Conservation (phyloP, 2,888 invertebrate species). For the Epirrhoe alternata region DNA sequence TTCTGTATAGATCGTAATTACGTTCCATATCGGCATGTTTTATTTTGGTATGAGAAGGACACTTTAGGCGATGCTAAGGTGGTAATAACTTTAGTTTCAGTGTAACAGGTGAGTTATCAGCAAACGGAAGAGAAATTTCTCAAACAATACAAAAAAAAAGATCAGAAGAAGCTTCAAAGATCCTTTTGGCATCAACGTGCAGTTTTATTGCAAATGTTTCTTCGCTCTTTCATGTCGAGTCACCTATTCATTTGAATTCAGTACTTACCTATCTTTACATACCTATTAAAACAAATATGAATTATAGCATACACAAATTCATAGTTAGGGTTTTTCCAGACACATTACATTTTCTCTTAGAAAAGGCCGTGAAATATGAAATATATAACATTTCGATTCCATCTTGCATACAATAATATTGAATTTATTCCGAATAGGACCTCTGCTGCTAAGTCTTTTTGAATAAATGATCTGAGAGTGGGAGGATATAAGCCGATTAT, state of each 20-base stretch:
- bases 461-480: constrained; percentile 45
- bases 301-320: too few relatives aligned
- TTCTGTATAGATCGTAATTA: constrained; percentile 9
- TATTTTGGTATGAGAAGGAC: background rate
- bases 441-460: constrained; percentile 36
- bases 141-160: background rate
- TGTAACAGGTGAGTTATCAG: constrained; percentile 11
- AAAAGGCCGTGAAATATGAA: too few relatives aligned
- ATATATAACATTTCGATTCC: background rate
- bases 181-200: background rate
- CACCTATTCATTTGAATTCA: too few relatives aligned
- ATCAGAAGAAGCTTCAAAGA: background rate
- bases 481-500: constrained; percentile 67
- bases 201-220: too few relatives aligned
- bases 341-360: too few relatives aligned
- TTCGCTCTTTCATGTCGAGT: too few relatives aligned
- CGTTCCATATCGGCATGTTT: background rate
- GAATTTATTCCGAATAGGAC: constrained; percentile 6
- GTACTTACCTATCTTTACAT: too few relatives aligned
- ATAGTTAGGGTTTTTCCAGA: too few relatives aligned
- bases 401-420: background rate
- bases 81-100: background rate
- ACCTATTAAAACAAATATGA: too few relatives aligned
- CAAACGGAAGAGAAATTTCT: background rate
- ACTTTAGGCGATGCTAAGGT: background rate